phyloP scores from a whole-genome alignment of 2,113 vertebrate species.

The Pica pica region DNA sequence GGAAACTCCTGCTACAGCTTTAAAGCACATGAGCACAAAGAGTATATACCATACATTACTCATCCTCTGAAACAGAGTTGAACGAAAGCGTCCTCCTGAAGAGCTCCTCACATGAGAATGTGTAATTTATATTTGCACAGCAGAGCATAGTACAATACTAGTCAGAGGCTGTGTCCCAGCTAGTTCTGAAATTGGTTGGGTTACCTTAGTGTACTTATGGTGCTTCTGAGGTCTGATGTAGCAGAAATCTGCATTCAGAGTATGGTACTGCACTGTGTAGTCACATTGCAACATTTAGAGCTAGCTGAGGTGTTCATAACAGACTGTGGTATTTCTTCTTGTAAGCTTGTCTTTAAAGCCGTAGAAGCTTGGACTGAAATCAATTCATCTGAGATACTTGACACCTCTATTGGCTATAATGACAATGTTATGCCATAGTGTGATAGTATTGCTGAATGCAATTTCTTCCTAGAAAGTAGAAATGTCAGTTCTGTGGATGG shows the following conservation, averaged over 20 bases:
- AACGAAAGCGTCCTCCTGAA: neutral
- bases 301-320: neutral
- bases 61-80: neutral
- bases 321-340: neutral
- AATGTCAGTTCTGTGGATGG: neutral
- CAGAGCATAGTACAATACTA: neutral
- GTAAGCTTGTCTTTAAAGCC: neutral
- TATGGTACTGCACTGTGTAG: neutral
- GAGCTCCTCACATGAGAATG: neutral
- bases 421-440: neutral
- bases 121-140: neutral
- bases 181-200: neutral
- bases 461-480: slow-evolving; percentile 1
- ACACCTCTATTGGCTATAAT: neutral
- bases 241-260: neutral
- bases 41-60: neutral
- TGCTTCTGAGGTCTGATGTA: neutral
- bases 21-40: neutral
- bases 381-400: neutral
- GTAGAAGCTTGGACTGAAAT: neutral
- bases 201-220: neutral
- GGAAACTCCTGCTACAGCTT: neutral
- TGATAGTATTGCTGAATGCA: neutral
- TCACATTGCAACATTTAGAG: neutral
- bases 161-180: neutral